Evolutionary conservation across 2,113 vertebrate species (phyloP).

Genomic region (Paradisaea rubra): DNA sequence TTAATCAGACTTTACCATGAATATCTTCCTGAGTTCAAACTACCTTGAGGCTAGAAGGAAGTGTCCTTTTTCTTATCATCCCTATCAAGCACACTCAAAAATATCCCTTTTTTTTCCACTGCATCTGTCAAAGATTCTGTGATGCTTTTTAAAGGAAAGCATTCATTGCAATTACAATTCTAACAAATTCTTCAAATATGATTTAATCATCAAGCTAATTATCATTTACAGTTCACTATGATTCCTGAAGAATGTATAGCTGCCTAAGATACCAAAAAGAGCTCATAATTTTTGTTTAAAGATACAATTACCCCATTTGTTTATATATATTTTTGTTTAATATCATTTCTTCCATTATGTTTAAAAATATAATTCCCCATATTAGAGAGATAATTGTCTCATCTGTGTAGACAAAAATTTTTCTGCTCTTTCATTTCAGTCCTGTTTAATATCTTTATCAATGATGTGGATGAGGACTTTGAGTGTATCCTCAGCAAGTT

Average conservation of each 20-base stretch:
- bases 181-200: neutral
- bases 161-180: neutral
- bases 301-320: neutral
- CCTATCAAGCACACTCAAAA: neutral
- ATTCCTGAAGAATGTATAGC: neutral
- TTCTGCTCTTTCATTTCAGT: neutral
- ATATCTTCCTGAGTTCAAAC: neutral
- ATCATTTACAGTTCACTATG: neutral
- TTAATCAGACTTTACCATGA: neutral
- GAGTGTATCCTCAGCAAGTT: neutral
- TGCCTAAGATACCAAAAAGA: neutral
- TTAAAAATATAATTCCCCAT: neutral
- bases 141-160: neutral
- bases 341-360: neutral
- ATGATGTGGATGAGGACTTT: neutral
- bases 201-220: neutral
- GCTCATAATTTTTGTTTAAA: neutral
- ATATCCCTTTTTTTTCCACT: neutral
- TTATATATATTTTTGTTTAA: neutral
- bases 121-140: neutral
- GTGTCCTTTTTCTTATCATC: neutral
- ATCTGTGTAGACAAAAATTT: neutral
- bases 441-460: neutral
- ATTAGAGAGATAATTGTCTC: neutral
- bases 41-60: neutral